Percentiles rank a stretch among this genome's conserved stretches.
phyloP scores from a whole-genome alignment of 30 jellyfish, hydroid and myxozoan species.

The Aurelia aurita complex sp. Pacific region DNA sequence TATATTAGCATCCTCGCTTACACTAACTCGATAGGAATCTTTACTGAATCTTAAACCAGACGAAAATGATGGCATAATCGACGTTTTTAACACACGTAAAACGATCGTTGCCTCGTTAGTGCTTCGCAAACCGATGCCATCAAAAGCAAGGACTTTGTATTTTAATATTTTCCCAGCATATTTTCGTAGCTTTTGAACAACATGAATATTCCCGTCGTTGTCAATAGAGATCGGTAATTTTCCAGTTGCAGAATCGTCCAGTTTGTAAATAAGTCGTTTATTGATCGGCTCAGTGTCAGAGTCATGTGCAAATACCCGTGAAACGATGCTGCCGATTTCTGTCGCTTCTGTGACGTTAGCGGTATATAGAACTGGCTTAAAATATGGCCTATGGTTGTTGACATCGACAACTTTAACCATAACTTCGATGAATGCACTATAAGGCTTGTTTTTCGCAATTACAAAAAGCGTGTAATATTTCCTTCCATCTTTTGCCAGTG shows the following conservation, averaged over 20 bases:
- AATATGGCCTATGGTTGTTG: constrained; percentile 81
- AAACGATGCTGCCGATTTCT: constrained; percentile 52
- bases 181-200: constrained; percentile 7
- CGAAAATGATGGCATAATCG: constrained; percentile 5
- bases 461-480: constrained; percentile 37
- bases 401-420: constrained; percentile 64
- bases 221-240: constrained; percentile 33
- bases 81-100: constrained; percentile 2
- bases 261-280: constrained; percentile 31
- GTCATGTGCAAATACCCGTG: constrained; percentile 73
- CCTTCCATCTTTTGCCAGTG: constrained; percentile 4
- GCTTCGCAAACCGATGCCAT: constrained; percentile 55
- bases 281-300: constrained; percentile 49
- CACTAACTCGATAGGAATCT: constrained; percentile 18
- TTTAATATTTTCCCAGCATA: constrained; percentile 33
- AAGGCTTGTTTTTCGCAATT: constrained; percentile 51
- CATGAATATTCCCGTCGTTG: constrained; percentile 30
- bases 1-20: constrained; percentile 68
- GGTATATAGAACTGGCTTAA: constrained; percentile 12
- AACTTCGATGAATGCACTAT: constrained; percentile 57
- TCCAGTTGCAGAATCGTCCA: neutral
- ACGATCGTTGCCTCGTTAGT: constrained; percentile 47
- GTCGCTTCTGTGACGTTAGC: constrained; percentile 74
- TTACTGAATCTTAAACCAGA: constrained; percentile 36
- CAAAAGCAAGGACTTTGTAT: constrained; percentile 34